Conservation (phyloP, 2,113 vertebrate genomes). For the Callithrix jacchus region DNA sequence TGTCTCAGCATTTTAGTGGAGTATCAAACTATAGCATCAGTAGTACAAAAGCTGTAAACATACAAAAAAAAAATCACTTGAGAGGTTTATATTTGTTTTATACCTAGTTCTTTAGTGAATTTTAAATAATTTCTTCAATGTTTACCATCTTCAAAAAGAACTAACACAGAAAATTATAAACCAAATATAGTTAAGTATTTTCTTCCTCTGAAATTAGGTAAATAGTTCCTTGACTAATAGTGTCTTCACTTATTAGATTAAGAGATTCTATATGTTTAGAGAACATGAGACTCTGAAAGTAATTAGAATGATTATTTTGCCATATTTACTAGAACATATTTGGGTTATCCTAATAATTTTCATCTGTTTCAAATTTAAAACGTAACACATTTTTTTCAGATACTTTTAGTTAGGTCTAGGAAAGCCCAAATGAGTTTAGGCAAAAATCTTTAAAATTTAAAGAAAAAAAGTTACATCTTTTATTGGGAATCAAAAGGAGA, state of each 20-base stretch:
- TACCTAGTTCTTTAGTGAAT: background rate
- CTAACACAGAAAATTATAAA: background rate
- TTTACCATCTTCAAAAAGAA: background rate
- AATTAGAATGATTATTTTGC: background rate
- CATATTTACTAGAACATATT: background rate
- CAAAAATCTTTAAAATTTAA: background rate
- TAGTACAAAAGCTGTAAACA: background rate
- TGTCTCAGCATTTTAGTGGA: background rate
- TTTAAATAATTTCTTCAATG: background rate
- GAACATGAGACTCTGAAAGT: background rate
- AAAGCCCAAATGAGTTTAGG: background rate
- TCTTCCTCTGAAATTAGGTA: background rate
- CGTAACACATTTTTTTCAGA: background rate
- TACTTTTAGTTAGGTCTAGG: background rate
- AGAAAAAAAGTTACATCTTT: background rate
- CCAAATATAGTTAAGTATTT: background rate
- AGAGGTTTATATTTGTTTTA: background rate
- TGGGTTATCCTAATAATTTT: background rate
- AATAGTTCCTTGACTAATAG: background rate
- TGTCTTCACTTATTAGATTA: background rate
- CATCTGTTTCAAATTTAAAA: background rate
- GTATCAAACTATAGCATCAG: background rate
- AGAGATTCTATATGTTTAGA: background rate
- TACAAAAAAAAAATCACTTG: background rate
- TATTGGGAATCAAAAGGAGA: background rate